These are phyloP conservation scores for Drosophila putrida DNA, from an alignment of 2,888 invertebrate genomes.

Conservation along the genomic window DNA sequence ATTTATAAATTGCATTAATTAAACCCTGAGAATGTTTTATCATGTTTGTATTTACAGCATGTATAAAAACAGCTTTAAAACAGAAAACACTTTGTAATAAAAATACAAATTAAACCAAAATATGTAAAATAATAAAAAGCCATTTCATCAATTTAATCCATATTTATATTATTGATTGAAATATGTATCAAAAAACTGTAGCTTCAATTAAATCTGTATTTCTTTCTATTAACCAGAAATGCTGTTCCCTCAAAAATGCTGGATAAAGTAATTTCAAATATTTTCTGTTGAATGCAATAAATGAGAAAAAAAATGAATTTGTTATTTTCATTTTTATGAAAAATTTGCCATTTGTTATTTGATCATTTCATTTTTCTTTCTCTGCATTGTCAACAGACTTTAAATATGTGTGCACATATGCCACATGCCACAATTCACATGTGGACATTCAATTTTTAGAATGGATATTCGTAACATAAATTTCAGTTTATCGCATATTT, in stretches of 20 bases:
- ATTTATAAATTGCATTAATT: too few relatives aligned
- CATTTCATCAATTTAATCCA: too few relatives aligned
- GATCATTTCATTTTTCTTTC: neutral
- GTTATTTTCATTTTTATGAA: neutral
- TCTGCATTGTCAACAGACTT: conserved; percentile 1
- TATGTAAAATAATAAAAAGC: too few relatives aligned
- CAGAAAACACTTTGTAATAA: too few relatives aligned
- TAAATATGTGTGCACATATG: neutral
- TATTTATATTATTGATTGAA: neutral
- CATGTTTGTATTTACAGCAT: too few relatives aligned
- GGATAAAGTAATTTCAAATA: neutral
- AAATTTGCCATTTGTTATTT: neutral
- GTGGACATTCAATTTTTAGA: neutral
- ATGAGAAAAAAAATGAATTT: neutral
- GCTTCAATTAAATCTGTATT: neutral
- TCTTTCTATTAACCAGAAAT: neutral
- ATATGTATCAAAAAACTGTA: neutral
- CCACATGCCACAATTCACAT: neutral
- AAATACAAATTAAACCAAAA: too few relatives aligned
- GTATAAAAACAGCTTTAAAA: too few relatives aligned
- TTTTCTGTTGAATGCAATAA: neutral
- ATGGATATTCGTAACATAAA: conserved; percentile 20
- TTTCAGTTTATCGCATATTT: conserved; percentile 19
- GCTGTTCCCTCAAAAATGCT: neutral
- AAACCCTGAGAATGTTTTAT: too few relatives aligned